Conservation (phyloP, 2,113 vertebrate species). For the Beaufortia kweichowensis region DNA sequence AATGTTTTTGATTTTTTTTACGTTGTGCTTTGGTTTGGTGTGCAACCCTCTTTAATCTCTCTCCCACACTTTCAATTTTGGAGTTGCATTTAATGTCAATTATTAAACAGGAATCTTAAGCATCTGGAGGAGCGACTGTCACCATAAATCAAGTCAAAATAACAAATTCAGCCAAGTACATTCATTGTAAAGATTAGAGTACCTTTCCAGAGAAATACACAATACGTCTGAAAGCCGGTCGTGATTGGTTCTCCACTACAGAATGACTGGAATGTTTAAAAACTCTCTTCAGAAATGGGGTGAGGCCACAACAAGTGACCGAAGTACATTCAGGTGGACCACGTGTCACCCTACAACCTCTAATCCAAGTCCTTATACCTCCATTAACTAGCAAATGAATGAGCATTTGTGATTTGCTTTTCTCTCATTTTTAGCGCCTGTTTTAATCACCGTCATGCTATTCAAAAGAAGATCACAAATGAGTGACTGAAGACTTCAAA, state of each 20-base stretch:
- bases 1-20: no score
- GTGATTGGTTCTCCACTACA: slow-evolving; percentile 38
- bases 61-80: slow-evolving; percentile 50
- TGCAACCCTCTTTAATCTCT: slow-evolving; percentile 49
- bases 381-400: slow-evolving; percentile 18
- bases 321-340: slow-evolving; percentile 33
- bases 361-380: slow-evolving; percentile 27
- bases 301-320: slow-evolving; percentile 35
- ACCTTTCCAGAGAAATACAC: slow-evolving; percentile 14
- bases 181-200: slow-evolving; percentile 49
- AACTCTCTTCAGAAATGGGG: slow-evolving; percentile 45
- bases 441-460: slow-evolving; percentile 3
- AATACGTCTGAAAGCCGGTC: slow-evolving; percentile 44
- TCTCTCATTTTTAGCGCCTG: slow-evolving; percentile 26
- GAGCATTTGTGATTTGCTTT: slow-evolving; percentile 16
- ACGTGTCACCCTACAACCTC: slow-evolving; percentile 39
- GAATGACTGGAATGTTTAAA: slow-evolving; percentile 54
- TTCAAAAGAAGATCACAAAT: slow-evolving; percentile 28
- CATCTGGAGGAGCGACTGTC: slow-evolving; percentile 48
- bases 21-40: no score
- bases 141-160: slow-evolving; percentile 58
- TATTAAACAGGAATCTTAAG: slow-evolving; percentile 58
- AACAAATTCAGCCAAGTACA: slow-evolving; percentile 54
- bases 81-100: slow-evolving; percentile 48
- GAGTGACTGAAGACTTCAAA: slow-evolving; percentile 22